Evolutionary conservation across 2,888 invertebrate species (phyloP), one percentile per base, ranked within the genome.

Genomic region (Hypomecis punctinalis): DNA sequence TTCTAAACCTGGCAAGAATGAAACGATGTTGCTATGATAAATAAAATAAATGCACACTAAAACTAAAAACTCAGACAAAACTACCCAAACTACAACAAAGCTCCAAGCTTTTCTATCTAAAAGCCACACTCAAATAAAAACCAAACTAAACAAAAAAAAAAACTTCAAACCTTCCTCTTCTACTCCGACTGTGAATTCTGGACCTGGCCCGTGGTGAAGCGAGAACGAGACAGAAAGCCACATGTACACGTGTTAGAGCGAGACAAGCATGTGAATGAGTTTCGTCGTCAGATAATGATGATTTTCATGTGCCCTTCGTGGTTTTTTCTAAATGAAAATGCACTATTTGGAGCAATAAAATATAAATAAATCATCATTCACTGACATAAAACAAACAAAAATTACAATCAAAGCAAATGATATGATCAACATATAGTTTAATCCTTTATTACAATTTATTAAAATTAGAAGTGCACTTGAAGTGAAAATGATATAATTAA

Each of bases 241-340:
- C 91, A 89, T 89, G 85, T 92, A 91, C 90, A 91, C 71, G 87
- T 85, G 92, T 92, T 92, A 93, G 90, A 89, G 91, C 91, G 77
- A 80, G 86, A 90, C 81, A 76, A 82, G 82, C 54, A 71, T 66
- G 59, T 64, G 64, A 61, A 62, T 57, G 48, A 61, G 43, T 56
- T 65, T 61, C 48, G 48, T 53, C 39, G 40, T 52, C 59, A 68
- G 61, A 68, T 36, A 55, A 67, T 58, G 23, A 66, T 36, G 43
- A 43, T 43, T 42, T 42, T 33, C 7, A 33, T 36, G 7, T 23
- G 9, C 33, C 6, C 6, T 0, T 0, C 43, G 7, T 40, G 7
- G 7, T 40, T 9, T 43, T 6, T 10, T 40, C 23, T 40, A 10
- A 10, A 39, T 6, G 36, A 35, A 36, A 48, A 33, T 11, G 7